Evolutionary conservation across 2,797 vertebrate species (phyloP).

Genomic region (Dromococcyx pavoninus): DNA sequence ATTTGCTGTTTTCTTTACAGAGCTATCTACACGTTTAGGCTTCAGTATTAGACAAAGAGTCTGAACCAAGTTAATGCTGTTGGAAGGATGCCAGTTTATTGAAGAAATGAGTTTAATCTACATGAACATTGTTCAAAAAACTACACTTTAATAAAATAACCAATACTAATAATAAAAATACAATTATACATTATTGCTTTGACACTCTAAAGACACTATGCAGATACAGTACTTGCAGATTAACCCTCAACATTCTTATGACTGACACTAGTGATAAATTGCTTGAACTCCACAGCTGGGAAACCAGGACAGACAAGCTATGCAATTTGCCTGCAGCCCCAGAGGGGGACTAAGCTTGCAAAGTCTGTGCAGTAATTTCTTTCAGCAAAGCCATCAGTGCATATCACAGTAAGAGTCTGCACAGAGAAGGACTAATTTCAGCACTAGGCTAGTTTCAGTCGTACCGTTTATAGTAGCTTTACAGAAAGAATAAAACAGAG

Average conservation of each 20-base stretch:
- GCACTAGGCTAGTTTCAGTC: background rate
- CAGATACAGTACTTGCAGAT: background rate
- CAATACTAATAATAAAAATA: slow-evolving; percentile 39
- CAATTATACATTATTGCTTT: background rate
- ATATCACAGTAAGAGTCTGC: background rate
- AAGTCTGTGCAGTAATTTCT: background rate
- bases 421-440: background rate
- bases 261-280: slow-evolving; percentile 15
- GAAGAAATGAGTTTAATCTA: background rate
- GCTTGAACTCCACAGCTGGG: slow-evolving; percentile 20
- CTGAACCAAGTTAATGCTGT: background rate
- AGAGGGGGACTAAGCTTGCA: slow-evolving; percentile 28
- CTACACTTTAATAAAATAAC: slow-evolving; percentile 17
- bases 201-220: background rate
- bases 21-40: slow-evolving; percentile 9
- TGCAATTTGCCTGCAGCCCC: slow-evolving; percentile 20
- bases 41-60: background rate
- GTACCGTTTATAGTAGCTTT: background rate
- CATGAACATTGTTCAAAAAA: background rate
- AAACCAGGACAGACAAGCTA: slow-evolving; percentile 47
- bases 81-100: slow-evolving; percentile 40
- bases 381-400: slow-evolving; percentile 39
- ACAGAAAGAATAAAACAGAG: background rate
- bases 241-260: background rate
- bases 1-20: slow-evolving; percentile 43